Base-by-base conservation (phyloP, 2,113 vertebrate species). In the Xyrauchen texanus region DNA sequence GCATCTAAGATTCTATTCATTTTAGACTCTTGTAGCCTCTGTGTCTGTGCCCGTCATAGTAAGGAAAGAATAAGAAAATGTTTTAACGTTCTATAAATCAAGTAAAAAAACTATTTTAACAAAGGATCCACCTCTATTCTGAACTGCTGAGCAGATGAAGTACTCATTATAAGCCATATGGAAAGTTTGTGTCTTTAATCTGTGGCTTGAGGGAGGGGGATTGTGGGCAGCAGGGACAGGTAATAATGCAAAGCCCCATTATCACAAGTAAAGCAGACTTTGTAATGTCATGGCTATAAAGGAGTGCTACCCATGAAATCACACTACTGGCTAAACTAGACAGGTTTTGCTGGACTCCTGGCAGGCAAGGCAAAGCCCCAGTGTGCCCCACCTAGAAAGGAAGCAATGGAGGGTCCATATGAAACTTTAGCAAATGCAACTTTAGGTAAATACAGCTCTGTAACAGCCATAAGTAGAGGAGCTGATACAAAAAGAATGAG, bases 341-440 rank as follows among this genome's bases (percentile, higher is more conserved):
- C 95, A 4, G 95, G 96, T 82, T 91, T 94, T 75, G 95, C 94
- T 0, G 96, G 95, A 88, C 95, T 97, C 42, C 89, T 85, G 13
- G 94, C 93, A 0, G 95, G 95, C 49, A 98, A 87, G 55, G 94
- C 89, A 85, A 95, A 98, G 5, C 97, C 97, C 97, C 97, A 98
- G 16, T 95, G 94, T 67, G 93, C 88, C 12, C 96, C 97, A 80
- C 96, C 97, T 0, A 98, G 87, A 84, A 99, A 98, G 16, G 96
- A 94, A 0, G 94, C 87, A 2, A 96, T 92, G 5, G 79, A 91
- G 2, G 95, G 95, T 62, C 95, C 95, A 0, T 96, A 98, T 0
- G 86, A 86, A n/a, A 97, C 21, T 83, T 98, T 96, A 80, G 92
- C 90, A 71, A 86, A 94, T 0, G 93, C 97, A 80, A 96, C 70